phyloP scores from a whole-genome alignment of 1,140 invertebrate genomes.

The Leptinotarsa undecemlineata region DNA sequence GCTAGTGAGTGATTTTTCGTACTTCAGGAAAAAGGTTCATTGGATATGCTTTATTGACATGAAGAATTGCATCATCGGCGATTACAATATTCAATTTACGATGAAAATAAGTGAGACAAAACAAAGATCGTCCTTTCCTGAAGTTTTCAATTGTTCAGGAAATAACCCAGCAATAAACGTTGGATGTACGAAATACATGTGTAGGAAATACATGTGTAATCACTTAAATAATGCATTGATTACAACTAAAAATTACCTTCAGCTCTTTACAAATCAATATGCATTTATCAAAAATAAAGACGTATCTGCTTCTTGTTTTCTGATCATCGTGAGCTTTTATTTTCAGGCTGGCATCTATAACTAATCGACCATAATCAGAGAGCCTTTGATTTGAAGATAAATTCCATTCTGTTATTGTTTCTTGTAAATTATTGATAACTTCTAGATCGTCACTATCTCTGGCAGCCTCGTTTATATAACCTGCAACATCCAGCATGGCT shows the following conservation, averaged over 20 bases:
- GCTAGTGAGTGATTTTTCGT: no score
- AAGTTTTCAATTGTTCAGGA: no score
- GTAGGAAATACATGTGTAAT: no score
- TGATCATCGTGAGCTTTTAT: slow-evolving; percentile 90
- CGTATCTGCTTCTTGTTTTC: slow-evolving; percentile 82
- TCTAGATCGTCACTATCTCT: slow-evolving; percentile 91
- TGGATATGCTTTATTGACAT: no score
- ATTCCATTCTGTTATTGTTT: slow-evolving; percentile 79
- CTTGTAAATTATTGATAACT: slow-evolving; percentile 86
- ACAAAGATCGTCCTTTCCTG: no score
- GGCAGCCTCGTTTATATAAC: slow-evolving; percentile 99
- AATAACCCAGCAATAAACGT: no score
- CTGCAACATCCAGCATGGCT: slow-evolving; percentile 94
- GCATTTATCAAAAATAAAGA: slow-evolving; percentile 96
- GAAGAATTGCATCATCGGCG: no score
- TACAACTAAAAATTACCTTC: slow-evolving; percentile 34
- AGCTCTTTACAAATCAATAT: slow-evolving; percentile 90
- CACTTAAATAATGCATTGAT: background rate
- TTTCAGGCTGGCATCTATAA: slow-evolving; percentile 91
- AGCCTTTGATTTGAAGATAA: slow-evolving; percentile 44
- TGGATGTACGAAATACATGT: no score
- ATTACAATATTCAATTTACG: no score
- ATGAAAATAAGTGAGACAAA: no score
- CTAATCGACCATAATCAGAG: slow-evolving; percentile 84
- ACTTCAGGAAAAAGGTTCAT: no score